Base-by-base conservation (phyloP, 2,113 vertebrate species). In the Scomber colias region DNA sequence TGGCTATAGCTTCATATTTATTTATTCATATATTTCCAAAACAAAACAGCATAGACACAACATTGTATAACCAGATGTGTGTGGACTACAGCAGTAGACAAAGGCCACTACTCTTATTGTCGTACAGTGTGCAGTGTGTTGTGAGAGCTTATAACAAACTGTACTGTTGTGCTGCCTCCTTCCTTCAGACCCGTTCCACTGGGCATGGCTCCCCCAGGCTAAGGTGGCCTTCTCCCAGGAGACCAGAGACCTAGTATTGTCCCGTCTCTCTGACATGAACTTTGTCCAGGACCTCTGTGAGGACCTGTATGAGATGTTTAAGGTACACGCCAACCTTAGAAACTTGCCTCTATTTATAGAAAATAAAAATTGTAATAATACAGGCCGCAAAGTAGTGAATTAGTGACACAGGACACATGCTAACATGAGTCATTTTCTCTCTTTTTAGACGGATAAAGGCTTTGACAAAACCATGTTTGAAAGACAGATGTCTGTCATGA, bases 241-340 rank as follows among this genome's bases (percentile, higher is more conserved):
- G 93, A 99, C 95, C 44, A 94, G 92, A 90, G 97, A 98, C 15
- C 92, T 97, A 77, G 93, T 99, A 80, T 95, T 99, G 67, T 97
- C 97, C 3, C 96, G 89, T 64, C 94, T 99, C 86, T 99, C 98
- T 21, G 98, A 99, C 81, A 99, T 99, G 97, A 99, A 99, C 92
- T 99, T 99, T 0, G 96, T 99, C 17, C 98, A 99, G 93, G 98
- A 99, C 84, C 97, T 99, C 79, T 99, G 97, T 91, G 98, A 99
- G 93, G 98, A 99, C 90, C 97, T 99, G 74, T 96, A 96, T 78
- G 98, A 99, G 79, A 96, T 99, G 60, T 99, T 99, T 92, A 98
- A 97, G 97, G 98, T 99, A 69, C 14, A 12, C 2, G 5, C 5
- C 24, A 3, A 24, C 8, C 9, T 3, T 17, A 1, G 5, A 15